Base-by-base conservation (phyloP, 2,888 invertebrate species). In the Drosophila greeni region DNA sequence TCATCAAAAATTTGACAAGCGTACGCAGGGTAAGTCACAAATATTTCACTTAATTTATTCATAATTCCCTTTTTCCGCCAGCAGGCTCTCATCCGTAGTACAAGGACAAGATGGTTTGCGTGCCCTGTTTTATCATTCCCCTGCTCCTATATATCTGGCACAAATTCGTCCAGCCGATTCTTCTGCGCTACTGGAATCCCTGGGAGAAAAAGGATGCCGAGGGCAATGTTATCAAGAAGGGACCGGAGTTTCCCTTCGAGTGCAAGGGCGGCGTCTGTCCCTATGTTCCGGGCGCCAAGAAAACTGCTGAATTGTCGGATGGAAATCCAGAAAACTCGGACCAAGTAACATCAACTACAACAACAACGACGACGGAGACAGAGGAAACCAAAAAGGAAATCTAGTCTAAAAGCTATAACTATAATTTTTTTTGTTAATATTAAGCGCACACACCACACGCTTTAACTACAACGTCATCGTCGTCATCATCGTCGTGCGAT, bases 111-210 rank as follows among this genome's bases (percentile, higher is more conserved):
- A 47, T 67, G 67, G 67, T 67, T 34, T 66, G 70, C 24, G 39
- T 71, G 64, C 95, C 96, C 20, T 97, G 96, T 87, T 94, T 96
- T 79, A 92, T 95, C 69, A 93, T 96, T 86, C 96, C 96, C 2
- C 89, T 95, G 66, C 89, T 96, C 43, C 90, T 97, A 14, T 94
- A 94, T 82, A 91, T 97, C 68, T 96, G 95, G 93, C 95, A 95
- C 87, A 93, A 93, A 85, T 94, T 95, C 81, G 91, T 97, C 66
- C 95, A 96, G 86, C 96, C 96, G 0, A 91, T 95, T 70, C 88
- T 96, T 49, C 86, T 95, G 52, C 93, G 93, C 71, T 93, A 93
- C 85, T 96, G 95, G 95, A 95, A 95, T 87, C 94, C 94, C 1
- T 95, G 94, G 93, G 91, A 91, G 57, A 92, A 92, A 59, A 92